Evolutionary conservation across 2,797 vertebrate species (phyloP).

Genomic region (Microctenopoma steveboyesi): DNA sequence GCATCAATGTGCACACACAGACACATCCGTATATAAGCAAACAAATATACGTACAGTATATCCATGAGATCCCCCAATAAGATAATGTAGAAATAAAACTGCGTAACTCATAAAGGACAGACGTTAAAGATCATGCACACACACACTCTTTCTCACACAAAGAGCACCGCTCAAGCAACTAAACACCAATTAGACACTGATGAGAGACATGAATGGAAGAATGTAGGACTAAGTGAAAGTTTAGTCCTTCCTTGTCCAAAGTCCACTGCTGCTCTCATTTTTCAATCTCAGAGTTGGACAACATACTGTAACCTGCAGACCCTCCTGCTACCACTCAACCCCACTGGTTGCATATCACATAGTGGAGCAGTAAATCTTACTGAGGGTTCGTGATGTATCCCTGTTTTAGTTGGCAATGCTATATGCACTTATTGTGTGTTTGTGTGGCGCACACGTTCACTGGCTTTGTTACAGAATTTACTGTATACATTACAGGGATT

Average conservation of each 20-base stretch:
- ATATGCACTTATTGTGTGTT: conserved; percentile 11
- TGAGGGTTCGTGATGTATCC: conserved; percentile 37
- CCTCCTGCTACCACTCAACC: conserved; percentile 6
- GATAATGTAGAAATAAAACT: neutral
- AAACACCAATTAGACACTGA: conserved; percentile 54
- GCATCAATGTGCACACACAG: neutral
- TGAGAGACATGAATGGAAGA: conserved; percentile 55
- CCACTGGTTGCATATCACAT: conserved; percentile 30
- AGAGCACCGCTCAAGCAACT: conserved; percentile 21
- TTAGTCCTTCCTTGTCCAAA: conserved; percentile 33
- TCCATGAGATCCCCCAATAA: neutral
- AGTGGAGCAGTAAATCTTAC: conserved; percentile 59
- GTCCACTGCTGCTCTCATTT: conserved; percentile 29
- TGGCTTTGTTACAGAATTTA: conserved; percentile 34
- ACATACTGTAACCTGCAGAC: conserved; percentile 20
- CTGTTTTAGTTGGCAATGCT: conserved; percentile 59
- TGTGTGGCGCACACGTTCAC: conserved; percentile 10
- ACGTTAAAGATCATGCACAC: conserved; percentile 2
- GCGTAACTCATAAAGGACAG: conserved; percentile 9
- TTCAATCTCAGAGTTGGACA: conserved; percentile 23
- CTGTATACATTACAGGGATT: conserved; percentile 40
- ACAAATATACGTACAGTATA: conserved; percentile 1
- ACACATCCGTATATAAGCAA: neutral
- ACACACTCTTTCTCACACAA: conserved; percentile 8
- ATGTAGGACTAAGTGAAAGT: conserved; percentile 38